Evolutionary conservation across 2,113 vertebrate species (phyloP).

Genomic region (Oplegnathus fasciatus): DNA sequence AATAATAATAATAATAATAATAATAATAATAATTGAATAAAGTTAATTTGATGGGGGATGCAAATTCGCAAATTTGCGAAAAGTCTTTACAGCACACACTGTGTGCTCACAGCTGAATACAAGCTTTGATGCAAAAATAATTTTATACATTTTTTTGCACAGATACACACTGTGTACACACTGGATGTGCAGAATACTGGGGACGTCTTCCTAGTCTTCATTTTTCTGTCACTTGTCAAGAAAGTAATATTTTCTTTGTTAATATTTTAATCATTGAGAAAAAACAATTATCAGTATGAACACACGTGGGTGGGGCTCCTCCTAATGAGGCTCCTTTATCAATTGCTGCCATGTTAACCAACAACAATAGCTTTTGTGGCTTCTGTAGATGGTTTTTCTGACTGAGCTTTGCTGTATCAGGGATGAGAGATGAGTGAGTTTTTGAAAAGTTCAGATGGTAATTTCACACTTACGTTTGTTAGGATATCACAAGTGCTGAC

Average conservation of each 20-base stretch:
- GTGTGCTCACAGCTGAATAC: not conserved
- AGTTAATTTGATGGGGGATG: not conserved
- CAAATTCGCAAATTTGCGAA: not conserved
- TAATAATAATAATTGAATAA: not conserved
- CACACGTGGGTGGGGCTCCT: not conserved
- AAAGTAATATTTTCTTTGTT: not conserved
- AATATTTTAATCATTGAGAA: not conserved
- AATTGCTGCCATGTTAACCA: not conserved
- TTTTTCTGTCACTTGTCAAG: constrained; percentile 1
- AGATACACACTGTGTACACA: not conserved
- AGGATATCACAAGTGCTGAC: not conserved
- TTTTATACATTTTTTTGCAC: no score
- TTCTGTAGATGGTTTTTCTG: not conserved
- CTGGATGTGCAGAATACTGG: not conserved
- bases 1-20: no score
- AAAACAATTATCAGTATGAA: not conserved
- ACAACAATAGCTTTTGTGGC: not conserved
- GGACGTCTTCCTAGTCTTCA: not conserved
- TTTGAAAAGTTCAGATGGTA: not conserved
- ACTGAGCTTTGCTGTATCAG: not conserved
- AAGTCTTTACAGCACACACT: not conserved
- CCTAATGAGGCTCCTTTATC: not conserved
- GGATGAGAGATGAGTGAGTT: not conserved
- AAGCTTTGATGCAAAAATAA: not conserved
- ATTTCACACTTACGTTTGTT: not conserved